Percentiles rank a stretch among this genome's conserved stretches.
Evolutionary conservation across 2,888 invertebrate genomes (phyloP).

Genomic region (Coenonympha glycerion): DNA sequence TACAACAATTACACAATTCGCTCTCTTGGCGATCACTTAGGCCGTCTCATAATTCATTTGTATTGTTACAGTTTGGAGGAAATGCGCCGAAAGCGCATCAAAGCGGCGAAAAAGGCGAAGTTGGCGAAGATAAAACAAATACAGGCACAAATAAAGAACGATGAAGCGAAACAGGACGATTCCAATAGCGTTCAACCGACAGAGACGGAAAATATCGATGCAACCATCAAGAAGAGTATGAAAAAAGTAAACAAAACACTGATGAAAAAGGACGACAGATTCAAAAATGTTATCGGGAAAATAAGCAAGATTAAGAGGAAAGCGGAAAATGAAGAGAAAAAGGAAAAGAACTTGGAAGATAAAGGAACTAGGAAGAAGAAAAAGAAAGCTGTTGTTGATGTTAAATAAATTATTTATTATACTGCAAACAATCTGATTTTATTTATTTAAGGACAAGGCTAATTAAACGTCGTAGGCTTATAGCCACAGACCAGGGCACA

Average conservation of each 20-base stretch:
- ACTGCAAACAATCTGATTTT: not conserved
- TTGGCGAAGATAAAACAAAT: constrained; percentile 56
- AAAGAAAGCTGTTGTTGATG: constrained; percentile 34
- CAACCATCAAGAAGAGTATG: constrained; percentile 50
- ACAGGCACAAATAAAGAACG: constrained; percentile 47
- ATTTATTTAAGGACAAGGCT: constrained; percentile 8
- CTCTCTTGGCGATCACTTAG: not conserved
- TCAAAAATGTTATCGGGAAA: constrained; percentile 67
- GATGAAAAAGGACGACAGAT: constrained; percentile 68
- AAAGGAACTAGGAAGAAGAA: constrained; percentile 31
- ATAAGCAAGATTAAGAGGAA: constrained; percentile 63
- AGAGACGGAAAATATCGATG: constrained; percentile 47
- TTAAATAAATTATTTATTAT: constrained; percentile 29
- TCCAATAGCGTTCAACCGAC: constrained; percentile 36
- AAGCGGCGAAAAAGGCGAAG: constrained; percentile 63
- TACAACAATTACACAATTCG: no score
- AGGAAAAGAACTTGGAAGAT: constrained; percentile 30
- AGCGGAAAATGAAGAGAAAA: constrained; percentile 47
- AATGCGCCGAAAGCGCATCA: constrained; percentile 62
- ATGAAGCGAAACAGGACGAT: constrained; percentile 31
- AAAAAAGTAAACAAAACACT: constrained; percentile 61
- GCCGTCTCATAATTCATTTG: not conserved
- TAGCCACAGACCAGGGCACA: no score
- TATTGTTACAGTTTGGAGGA: constrained; percentile 54
- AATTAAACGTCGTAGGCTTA: no score